Evolutionary conservation across 2,888 invertebrate genomes (phyloP).

Genomic region (Plebejus argus): DNA sequence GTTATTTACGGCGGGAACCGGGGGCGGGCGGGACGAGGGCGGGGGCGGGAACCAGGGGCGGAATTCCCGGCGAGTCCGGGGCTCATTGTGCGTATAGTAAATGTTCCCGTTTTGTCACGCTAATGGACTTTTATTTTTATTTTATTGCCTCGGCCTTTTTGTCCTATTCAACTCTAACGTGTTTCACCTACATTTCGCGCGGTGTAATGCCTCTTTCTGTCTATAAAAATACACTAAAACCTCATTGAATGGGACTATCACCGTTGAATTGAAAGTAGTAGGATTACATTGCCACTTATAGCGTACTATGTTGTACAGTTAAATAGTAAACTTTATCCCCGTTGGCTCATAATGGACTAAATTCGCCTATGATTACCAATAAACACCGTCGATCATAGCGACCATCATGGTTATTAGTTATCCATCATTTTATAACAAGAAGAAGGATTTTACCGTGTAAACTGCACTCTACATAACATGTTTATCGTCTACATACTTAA

Average conservation of each 20-base stretch:
- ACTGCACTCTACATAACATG: too few relatives aligned
- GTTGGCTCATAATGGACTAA: too few relatives aligned
- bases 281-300: too few relatives aligned
- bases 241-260: background rate
- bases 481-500: too few relatives aligned
- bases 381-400: too few relatives aligned
- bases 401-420: too few relatives aligned
- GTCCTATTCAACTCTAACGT: constrained; percentile 1
- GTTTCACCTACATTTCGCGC: constrained; percentile 1
- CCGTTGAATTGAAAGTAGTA: background rate
- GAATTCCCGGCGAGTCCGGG: background rate
- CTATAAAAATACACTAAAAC: constrained; percentile 5
- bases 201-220: constrained; percentile 1
- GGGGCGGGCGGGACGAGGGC: background rate
- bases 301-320: too few relatives aligned
- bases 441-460: too few relatives aligned
- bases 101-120: constrained; percentile 19
- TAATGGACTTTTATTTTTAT: constrained; percentile 24
- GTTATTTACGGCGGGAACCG: constrained; percentile 6
- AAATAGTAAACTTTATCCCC: too few relatives aligned
- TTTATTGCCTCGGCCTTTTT: constrained; percentile 3
- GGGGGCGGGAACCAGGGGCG: background rate
- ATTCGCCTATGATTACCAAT: too few relatives aligned
- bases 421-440: too few relatives aligned
- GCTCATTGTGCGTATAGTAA: constrained; percentile 19